Evolutionary conservation across 2,113 vertebrate species (phyloP), one percentile per base, ranked within the genome.

Genomic region (Pedionomus torquatus): DNA sequence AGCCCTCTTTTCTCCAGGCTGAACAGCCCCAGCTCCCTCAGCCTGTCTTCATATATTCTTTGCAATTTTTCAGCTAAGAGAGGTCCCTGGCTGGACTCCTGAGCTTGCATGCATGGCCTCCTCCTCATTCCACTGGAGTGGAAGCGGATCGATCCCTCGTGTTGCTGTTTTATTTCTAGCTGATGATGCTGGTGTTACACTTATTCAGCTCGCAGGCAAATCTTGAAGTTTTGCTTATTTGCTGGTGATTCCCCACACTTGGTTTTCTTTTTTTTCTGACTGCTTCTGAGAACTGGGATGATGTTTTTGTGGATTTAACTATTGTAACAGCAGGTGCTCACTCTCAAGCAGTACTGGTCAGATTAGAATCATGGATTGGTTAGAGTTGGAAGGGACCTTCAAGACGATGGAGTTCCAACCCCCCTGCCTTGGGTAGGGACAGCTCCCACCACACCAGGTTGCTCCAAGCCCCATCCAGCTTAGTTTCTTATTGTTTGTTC

Each of bases 21-120:
- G 41, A 41, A 41, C 41, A 41, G 41, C 41, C 41, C 41, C 41
- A 41, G 41, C 13, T 41, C 41, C 13, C 41, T 41, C 41, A 41
- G 41, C 41, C 41, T 41, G 41, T 41, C 41, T 41, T 41, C 41
- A 41, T 9, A 3, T 49, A 39, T 9, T 51, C 39, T 66, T 39
- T 51, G 5, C 46, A 46, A 37, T 4, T 3, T 83, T 13, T 55
- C 41, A 31, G 49, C 80, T 70, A 30, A 20, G 20, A 13, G 37
- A 61, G 57, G 7, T 33, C 16, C 51, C 51, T 52, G 26, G 16
- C 51, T 52, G 51, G 51, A 52, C 48, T 49, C 4, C 1, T 4
- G 31, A 64, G 4, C 23, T 89, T 41, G n/a, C 17, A 7, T 0
- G 1, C 0, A 1, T 1, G 4, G 48, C 16, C 25, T 68, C 14